Evolutionary conservation across 2,113 vertebrate genomes (phyloP).

Genomic region (Opisthocomus hoazin): DNA sequence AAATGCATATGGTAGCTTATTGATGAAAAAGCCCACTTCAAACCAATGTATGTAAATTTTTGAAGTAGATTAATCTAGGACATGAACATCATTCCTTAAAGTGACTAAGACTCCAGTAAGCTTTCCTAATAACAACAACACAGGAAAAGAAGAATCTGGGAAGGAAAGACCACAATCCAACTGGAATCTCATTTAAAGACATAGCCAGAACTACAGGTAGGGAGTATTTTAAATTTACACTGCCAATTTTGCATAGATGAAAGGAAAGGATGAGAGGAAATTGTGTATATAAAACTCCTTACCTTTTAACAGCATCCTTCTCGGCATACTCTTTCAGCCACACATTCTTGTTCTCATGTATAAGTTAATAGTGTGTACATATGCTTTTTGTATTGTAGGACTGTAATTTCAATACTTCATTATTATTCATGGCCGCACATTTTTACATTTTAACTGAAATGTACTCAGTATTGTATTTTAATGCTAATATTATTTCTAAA

Average conservation of each 20-base stretch:
- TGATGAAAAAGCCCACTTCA: background rate
- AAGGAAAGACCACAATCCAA: background rate
- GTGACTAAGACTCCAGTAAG: background rate
- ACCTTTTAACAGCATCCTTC: background rate
- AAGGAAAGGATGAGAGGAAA: background rate
- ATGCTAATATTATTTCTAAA: background rate
- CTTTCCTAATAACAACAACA: background rate
- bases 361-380: background rate
- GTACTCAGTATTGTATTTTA: background rate
- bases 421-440: background rate
- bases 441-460: constrained; percentile 7
- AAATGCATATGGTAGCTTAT: background rate
- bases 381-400: background rate
- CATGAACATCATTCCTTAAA: background rate
- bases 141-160: background rate
- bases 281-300: background rate
- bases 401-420: background rate
- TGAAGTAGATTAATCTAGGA: background rate
- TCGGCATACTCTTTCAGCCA: background rate
- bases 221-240: background rate
- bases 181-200: background rate
- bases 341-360: background rate
- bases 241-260: background rate
- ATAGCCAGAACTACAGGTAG: background rate
- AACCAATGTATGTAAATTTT: background rate